Conservation (phyloP, 2,888 invertebrate genomes). For the Dorcus parallelipipedus region DNA sequence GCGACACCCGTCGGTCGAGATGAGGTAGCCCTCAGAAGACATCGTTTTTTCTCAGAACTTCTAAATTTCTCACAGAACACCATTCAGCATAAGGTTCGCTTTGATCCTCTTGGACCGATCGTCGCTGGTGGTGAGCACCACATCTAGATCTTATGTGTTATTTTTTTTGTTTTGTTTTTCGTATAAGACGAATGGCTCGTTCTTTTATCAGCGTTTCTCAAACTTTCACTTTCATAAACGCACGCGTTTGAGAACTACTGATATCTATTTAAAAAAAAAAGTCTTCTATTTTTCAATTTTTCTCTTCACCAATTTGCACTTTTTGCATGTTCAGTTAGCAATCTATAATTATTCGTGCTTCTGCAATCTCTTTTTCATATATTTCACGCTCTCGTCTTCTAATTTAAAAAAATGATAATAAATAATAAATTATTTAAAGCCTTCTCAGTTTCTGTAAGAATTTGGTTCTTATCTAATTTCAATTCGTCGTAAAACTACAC, state of each 20-base stretch:
- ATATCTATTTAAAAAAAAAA: not conserved
- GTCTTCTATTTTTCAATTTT: not conserved
- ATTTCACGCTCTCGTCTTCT: too few species aligned
- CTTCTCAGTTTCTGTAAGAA: too few species aligned
- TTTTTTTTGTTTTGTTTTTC: not conserved
- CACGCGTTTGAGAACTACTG: too few species aligned
- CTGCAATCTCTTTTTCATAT: too few species aligned
- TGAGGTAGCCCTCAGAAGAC: slow-evolving; percentile 71
- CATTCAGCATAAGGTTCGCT: slow-evolving; percentile 71
- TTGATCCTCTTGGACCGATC: slow-evolving; percentile 68
- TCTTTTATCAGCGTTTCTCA: slow-evolving; percentile 8
- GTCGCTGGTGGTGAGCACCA: slow-evolving; percentile 58
- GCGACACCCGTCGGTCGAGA: slow-evolving; percentile 77
- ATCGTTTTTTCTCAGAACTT: slow-evolving; percentile 75
- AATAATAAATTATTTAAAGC: too few species aligned
- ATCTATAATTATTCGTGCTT: too few species aligned
- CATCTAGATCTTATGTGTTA: not conserved
- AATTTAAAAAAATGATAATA: too few species aligned
- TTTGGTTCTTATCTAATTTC: too few species aligned
- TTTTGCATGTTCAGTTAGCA: too few species aligned
- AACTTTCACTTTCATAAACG: not conserved
- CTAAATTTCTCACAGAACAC: slow-evolving; percentile 70
- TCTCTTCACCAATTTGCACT: too few species aligned
- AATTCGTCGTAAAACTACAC: too few species aligned
- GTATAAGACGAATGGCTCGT: not conserved